A percentile compares a stretch with the other conserved stretches of the same genome.
phyloP scores from a whole-genome alignment of 1,140 invertebrate species.

The Neotoxoptera formosana region DNA sequence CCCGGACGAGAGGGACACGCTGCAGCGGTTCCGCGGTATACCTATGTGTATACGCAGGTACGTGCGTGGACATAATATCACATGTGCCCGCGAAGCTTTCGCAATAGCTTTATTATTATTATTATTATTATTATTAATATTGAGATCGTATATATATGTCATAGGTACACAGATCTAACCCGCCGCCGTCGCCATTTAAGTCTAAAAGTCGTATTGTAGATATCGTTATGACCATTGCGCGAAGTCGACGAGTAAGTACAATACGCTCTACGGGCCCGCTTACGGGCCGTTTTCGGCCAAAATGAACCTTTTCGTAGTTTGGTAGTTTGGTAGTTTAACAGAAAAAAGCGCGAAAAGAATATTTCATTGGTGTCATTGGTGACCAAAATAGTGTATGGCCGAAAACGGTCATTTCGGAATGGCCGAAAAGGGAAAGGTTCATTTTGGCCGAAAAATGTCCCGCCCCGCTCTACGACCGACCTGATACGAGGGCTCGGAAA shows the following conservation, averaged over 20 bases:
- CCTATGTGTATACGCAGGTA: not conserved
- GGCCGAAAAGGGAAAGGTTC: no score
- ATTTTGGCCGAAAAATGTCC: no score
- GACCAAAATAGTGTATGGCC: no score
- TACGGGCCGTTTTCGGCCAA: no score
- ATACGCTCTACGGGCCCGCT: no score
- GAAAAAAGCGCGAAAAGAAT: no score
- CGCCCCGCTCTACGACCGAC: not conserved
- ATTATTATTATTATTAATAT: not conserved
- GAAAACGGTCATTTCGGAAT: no score
- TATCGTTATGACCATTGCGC: not conserved
- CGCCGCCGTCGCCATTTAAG: no score
- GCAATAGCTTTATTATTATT: not conserved
- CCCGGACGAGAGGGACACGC: slow-evolving; percentile 6
- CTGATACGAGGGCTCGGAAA: not conserved
- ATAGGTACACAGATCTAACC: not conserved
- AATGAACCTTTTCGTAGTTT: no score
- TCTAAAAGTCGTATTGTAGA: not conserved
- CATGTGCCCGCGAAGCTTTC: not conserved
- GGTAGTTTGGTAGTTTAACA: no score
- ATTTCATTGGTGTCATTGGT: no score
- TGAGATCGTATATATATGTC: not conserved
- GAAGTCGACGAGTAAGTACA: not conserved
- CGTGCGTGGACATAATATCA: not conserved
- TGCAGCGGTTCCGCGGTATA: not conserved